A percentile compares a stretch with the other conserved stretches of the same genome.
Evolutionary conservation across 2,113 vertebrate genomes (phyloP).

Genomic region (Aspidoscelis tigris): DNA sequence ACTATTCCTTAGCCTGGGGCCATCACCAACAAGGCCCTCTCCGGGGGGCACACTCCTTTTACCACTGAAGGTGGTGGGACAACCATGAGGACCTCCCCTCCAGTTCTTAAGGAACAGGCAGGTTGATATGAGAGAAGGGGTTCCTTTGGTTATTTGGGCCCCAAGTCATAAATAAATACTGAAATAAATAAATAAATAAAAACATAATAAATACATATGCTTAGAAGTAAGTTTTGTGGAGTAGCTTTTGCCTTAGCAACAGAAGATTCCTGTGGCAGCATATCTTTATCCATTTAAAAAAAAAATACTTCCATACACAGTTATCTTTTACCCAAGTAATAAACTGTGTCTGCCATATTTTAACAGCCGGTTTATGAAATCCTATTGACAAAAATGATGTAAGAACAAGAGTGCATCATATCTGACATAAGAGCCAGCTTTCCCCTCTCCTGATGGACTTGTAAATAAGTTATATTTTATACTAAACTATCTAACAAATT

Average conservation of each 20-base stretch:
- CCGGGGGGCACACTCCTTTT: too few relatives aligned
- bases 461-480: conserved; percentile 38
- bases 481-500: conserved; percentile 57
- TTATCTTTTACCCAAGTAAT: conserved; percentile 47
- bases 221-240: neutral
- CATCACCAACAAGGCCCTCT: too few relatives aligned
- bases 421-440: conserved; percentile 27
- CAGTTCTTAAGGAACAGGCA: too few relatives aligned
- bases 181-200: too few relatives aligned
- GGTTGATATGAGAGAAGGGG: too few relatives aligned
- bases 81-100: too few relatives aligned
- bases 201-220: too few relatives aligned
- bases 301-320: conserved; percentile 41
- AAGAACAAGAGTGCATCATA: conserved; percentile 36
- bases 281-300: conserved; percentile 39
- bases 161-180: too few relatives aligned
- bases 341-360: neutral
- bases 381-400: conserved; percentile 50
- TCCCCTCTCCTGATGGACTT: neutral
- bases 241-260: neutral
- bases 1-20: too few relatives aligned
- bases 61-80: too few relatives aligned
- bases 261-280: neutral
- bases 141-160: too few relatives aligned
- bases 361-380: conserved; percentile 48